Evolutionary conservation across 2,113 vertebrate species (phyloP).

Genomic region (Paralichthys olivaceus): DNA sequence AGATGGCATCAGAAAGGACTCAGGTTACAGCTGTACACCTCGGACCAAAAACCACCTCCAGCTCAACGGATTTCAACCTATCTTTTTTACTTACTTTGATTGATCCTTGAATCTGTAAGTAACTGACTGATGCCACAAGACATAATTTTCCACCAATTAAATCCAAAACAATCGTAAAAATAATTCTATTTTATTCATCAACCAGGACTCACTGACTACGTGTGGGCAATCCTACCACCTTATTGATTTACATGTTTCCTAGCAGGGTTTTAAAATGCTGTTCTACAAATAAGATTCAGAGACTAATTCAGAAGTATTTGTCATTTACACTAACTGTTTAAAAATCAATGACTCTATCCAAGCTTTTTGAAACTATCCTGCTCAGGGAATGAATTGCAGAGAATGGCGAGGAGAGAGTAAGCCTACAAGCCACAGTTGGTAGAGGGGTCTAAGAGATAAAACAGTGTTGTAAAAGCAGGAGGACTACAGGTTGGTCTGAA

Average conservation of each 20-base stretch:
- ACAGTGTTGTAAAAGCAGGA: constrained; percentile 55
- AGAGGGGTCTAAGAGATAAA: constrained; percentile 34
- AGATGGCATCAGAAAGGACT: constrained; percentile 51
- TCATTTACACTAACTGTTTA: constrained; percentile 12
- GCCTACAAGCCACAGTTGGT: constrained; percentile 44
- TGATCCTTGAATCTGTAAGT: background rate
- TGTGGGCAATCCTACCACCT: background rate
- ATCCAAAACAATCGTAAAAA: constrained; percentile 3
- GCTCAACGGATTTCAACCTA: constrained; percentile 2
- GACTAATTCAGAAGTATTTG: constrained; percentile 3
- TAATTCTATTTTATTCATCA: background rate
- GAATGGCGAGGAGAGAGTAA: constrained; percentile 15
- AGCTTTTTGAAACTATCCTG: constrained; percentile 12
- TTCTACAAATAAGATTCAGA: constrained; percentile 7
- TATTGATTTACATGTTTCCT: background rate
- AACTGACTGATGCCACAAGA: no score
- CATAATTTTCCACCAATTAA: no score
- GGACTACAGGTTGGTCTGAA: constrained; percentile 68
- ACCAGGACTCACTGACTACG: background rate
- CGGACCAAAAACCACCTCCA: background rate
- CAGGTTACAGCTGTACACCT: constrained; percentile 59
- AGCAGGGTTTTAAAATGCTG: background rate
- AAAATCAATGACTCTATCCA: background rate
- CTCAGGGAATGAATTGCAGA: constrained; percentile 27
- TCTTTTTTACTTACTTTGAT: background rate